Evolutionary conservation across 1,140 invertebrate species (phyloP).

Genomic region (Drosophila lowei): DNA sequence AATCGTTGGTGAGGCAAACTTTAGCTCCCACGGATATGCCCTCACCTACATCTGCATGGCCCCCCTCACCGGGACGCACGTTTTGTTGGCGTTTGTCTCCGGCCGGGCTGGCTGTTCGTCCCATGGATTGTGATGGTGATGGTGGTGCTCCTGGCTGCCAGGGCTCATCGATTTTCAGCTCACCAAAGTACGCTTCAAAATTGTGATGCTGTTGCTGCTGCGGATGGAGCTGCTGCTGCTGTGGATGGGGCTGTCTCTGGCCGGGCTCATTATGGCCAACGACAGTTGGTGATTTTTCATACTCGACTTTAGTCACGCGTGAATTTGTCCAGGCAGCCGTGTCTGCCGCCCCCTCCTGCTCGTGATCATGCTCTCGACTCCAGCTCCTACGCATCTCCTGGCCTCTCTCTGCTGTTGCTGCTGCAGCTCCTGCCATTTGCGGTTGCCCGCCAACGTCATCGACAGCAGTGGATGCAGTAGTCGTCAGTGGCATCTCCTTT

Average conservation of each 20-base stretch:
- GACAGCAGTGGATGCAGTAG: constrained; percentile 14
- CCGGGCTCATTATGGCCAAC: constrained; percentile 63
- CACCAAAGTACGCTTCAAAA: constrained; percentile 70
- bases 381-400: background rate
- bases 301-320: constrained; percentile 78
- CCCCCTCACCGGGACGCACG: constrained; percentile 41
- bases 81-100: constrained; percentile 60
- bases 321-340: constrained; percentile 67
- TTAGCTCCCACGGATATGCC: constrained; percentile 6
- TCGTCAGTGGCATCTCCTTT: constrained; percentile 46
- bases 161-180: constrained; percentile 77
- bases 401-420: constrained; percentile 2
- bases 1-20: constrained; percentile 69
- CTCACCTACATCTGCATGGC: background rate
- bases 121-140: no score
- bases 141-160: constrained; percentile 36
- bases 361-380: constrained; percentile 15
- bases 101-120: constrained; percentile 4
- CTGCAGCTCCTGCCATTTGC: constrained; percentile 36
- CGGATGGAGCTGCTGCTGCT: constrained; percentile 14
- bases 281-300: constrained; percentile 77
- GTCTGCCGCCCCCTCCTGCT: constrained; percentile 27
- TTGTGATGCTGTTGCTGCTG: constrained; percentile 46
- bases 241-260: constrained; percentile 33
- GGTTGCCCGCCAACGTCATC: constrained; percentile 52